Base-by-base conservation (phyloP, 2,888 invertebrate genomes). In the Stramonita haemastoma region DNA sequence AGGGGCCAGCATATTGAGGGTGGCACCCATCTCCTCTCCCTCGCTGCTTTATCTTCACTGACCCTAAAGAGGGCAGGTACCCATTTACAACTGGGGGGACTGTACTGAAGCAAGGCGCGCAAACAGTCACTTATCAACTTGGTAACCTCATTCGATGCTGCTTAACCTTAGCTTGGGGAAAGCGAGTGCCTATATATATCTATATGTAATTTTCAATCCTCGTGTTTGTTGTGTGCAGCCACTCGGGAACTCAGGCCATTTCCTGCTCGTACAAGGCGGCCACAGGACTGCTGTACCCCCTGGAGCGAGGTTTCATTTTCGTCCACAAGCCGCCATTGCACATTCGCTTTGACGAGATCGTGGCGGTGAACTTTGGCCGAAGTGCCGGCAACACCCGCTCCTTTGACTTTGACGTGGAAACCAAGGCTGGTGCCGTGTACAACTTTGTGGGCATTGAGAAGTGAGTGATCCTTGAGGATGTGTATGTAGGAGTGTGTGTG, bases 281-380 rank as follows among this genome's bases (percentile, higher is more conserved):
- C 0, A 99, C 99, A 0, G 99, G 99, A 0, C 98, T 98, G 95
- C 96, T 99, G 87, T 99, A 99, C 96, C 99, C 99, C 0, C 96
- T 99, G 83, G 99, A 99, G 96, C 97, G 99, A 94, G 99, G 99
- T 19, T 99, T 99, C 95, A 99, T 99, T 93, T 99, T 99, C 96
- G 98, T 99, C 0, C 99, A 99, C 96, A 99, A 99, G 96, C 99
- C 99, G 0, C 99, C 99, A 0, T 97, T 99, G 91, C 99, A 99
- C 95, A 98, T 99, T 91, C 97, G 99, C 5, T 99, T 99, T 95
- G 99, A 99, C 95, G 99, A 99, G 96, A 98, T 99, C 46, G 97
- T 97, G 0, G 98, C 98, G 0, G 99, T 99, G 17, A 99, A 99
- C 96, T 99, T 99, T 96, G 99, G 99, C 0, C 97, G 99, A 94